Evolutionary conservation across 2,797 vertebrate species (phyloP), one percentile per base, ranked within the genome.

Genomic region (Champsocephalus gunnari): DNA sequence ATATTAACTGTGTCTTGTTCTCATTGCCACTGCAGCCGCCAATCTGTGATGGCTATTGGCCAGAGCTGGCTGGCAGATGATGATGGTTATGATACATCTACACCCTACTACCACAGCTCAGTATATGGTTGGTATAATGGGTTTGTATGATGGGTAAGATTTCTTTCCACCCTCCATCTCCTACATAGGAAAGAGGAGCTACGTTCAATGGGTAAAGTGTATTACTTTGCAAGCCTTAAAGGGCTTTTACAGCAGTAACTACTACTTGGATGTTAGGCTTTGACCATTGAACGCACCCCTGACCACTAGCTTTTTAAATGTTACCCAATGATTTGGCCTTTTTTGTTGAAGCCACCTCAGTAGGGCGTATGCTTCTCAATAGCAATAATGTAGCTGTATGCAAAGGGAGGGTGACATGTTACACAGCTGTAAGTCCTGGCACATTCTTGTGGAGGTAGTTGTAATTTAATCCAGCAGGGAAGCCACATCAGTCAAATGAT

Each of bases 111-210:
- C 97, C 97, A 97, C 97, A 97, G 96, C 97, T 98, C 97, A 98
- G 96, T 99, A 95, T 98, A 98, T 99, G 97, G 97, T 98, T 99
- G 97, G 97, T 99, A 99, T 98, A 97, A 98, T 96, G 97, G 97
- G 97, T 99, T 99, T 99, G 97, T 99, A 97, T 97, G 95, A 95
- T 98, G 96, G 97, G 97, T 99, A 99, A 99, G 97, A 97, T 96
- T 97, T 96, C 94, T 95, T 97, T 97, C 95, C 96, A 95, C 94
- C 95, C 95, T 95, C 89, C 94, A 95, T 95, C 90, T 94, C 93
- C 92, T 92, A 92, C 83, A 91, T 93, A 94, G 93, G 91, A 79
- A 92, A 88, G 89, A 89, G 87, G 91, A 90, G 87, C 67, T 82
- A 90, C 84, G 92, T 94, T 93, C 92, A 93, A 84, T 89, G 90